Percentiles rank a stretch among this genome's conserved stretches.
phyloP scores from a whole-genome alignment of 1,140 invertebrate species.

The Scaptodrosophila lebanonensis region DNA sequence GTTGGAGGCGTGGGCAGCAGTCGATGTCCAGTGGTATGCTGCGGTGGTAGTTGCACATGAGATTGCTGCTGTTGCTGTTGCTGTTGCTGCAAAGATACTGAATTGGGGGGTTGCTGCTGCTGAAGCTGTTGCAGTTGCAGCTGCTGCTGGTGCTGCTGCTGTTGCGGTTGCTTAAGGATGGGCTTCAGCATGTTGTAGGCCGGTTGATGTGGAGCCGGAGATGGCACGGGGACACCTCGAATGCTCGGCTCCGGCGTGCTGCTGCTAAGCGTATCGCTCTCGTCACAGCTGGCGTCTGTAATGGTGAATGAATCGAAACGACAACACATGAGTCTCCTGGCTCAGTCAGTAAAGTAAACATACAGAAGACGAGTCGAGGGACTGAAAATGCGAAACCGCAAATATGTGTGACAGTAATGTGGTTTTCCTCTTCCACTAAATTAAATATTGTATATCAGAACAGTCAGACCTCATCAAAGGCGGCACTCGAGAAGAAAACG shows the following conservation, averaged over 20 bases:
- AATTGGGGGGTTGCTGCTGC: constrained; percentile 22
- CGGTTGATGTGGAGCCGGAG: constrained; percentile 50
- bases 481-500: no score
- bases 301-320: no score
- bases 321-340: no score
- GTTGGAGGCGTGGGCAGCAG: constrained; percentile 56
- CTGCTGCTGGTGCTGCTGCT: constrained; percentile 13
- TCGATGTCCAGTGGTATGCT: constrained; percentile 32
- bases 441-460: no score
- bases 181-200: constrained; percentile 60
- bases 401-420: no score
- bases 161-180: constrained; percentile 57
- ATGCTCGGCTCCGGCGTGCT: constrained; percentile 23
- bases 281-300: constrained; percentile 65
- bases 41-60: constrained; percentile 4
- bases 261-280: constrained; percentile 51
- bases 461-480: no score
- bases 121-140: constrained; percentile 1
- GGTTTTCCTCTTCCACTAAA: no score
- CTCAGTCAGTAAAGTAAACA: no score
- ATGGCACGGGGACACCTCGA: constrained; percentile 29
- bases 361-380: no score
- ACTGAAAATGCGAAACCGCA: no score
- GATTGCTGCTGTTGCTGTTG: constrained; percentile 7
- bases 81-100: constrained; percentile 20